phyloP scores from a whole-genome alignment of 2,113 vertebrate species.

The Azemiops feae region DNA sequence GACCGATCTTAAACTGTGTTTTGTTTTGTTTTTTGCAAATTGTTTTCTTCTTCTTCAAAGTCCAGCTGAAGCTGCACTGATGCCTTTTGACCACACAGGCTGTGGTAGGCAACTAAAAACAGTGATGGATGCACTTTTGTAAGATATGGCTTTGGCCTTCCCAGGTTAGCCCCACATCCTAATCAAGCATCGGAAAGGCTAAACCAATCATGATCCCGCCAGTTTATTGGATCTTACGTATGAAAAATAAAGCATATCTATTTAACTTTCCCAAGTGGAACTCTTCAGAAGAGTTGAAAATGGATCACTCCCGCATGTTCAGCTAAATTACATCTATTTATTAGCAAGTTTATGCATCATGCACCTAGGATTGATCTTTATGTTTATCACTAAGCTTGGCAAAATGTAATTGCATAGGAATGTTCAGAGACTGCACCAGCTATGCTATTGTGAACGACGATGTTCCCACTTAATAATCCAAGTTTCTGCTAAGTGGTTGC shows the following conservation, averaged over 20 bases:
- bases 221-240: not conserved
- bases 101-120: not conserved
- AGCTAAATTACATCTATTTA: not conserved
- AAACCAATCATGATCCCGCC: not conserved
- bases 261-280: not conserved
- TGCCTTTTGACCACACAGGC: not conserved
- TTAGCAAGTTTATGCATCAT: not conserved
- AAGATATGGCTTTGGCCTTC: too few species aligned
- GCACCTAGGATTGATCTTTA: not conserved
- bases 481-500: not conserved
- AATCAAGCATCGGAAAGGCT: not conserved
- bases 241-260: not conserved
- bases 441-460: not conserved
- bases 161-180: not conserved
- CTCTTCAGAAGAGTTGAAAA: not conserved
- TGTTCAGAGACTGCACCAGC: not conserved
- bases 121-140: not conserved
- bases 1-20: not conserved
- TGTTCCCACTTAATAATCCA: not conserved
- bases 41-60: rapidly evolving
- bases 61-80: not conserved
- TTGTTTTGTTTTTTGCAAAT: too few species aligned
- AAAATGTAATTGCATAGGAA: not conserved
- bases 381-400: not conserved
- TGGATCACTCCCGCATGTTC: not conserved